Evolutionary conservation across 2,113 vertebrate genomes (phyloP).

Genomic region (Etheostoma spectabile): DNA sequence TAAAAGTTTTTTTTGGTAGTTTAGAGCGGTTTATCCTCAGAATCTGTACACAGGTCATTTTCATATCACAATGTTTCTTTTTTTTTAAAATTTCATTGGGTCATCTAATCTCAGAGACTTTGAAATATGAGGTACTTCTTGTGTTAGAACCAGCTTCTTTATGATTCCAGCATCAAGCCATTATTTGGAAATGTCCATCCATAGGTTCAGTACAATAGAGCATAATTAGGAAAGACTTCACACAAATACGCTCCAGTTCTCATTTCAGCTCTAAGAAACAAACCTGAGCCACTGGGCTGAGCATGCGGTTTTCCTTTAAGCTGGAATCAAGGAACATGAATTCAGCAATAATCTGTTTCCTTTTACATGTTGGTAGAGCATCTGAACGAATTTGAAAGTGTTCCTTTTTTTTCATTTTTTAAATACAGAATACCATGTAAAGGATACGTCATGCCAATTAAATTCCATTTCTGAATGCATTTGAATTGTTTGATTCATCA

Average conservation of each 20-base stretch:
- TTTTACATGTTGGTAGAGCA: conserved; percentile 56
- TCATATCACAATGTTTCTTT: not conserved
- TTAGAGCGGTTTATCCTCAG: conserved; percentile 24
- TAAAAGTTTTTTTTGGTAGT: conserved; percentile 11
- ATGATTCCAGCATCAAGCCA: conserved; percentile 50
- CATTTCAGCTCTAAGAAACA: conserved; percentile 52
- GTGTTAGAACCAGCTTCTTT: conserved; percentile 60
- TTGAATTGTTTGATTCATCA: conserved; percentile 39
- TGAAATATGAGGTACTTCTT: conserved; percentile 37
- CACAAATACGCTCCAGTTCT: conserved; percentile 39
- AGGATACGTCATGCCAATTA: conserved; percentile 76
- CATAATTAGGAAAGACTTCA: conserved; percentile 47
- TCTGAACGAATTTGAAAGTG: conserved; percentile 50
- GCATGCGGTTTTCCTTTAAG: conserved; percentile 69
- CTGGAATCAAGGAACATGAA: conserved; percentile 78
- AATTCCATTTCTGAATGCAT: conserved; percentile 76
- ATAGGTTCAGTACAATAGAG: conserved; percentile 42
- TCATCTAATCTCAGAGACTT: conserved; percentile 36
- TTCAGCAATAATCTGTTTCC: conserved; percentile 81
- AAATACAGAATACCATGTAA: conserved; percentile 74
- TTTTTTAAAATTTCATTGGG: conserved; percentile 30
- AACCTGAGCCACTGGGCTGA: conserved; percentile 52
- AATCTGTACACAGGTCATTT: conserved; percentile 9
- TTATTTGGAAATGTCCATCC: conserved; percentile 24
- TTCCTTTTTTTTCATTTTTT: conserved; percentile 52